Evolutionary conservation across 2,888 invertebrate species (phyloP).

Genomic region (Hirtodrosophila cameraria): DNA sequence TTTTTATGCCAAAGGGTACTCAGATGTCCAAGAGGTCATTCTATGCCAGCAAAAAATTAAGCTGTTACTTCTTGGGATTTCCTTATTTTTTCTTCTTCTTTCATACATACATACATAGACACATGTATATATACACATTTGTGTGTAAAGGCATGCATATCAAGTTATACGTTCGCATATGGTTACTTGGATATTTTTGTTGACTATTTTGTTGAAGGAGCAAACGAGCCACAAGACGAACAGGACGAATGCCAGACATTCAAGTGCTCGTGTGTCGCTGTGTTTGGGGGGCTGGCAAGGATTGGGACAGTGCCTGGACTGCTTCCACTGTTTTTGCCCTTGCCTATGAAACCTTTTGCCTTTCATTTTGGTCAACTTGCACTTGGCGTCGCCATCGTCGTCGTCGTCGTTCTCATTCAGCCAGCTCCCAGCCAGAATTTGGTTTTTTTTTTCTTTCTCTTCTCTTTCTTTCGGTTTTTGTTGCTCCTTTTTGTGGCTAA

Average conservation of each 20-base stretch:
- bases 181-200: constrained; percentile 15
- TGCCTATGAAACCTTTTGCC: constrained; percentile 70
- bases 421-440: constrained; percentile 32
- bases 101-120: constrained; percentile 1
- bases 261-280: too few relatives aligned
- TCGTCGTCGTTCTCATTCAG: constrained; percentile 25
- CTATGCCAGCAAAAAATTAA: constrained; percentile 47
- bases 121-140: constrained; percentile 35
- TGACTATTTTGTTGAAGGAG: constrained; percentile 19
- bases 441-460: constrained; percentile 24
- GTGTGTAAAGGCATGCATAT: constrained; percentile 30
- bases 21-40: constrained; percentile 34
- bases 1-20: constrained; percentile 14
- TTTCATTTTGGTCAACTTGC: constrained; percentile 78
- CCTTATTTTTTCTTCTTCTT: neutral
- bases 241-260: too few relatives aligned
- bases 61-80: constrained; percentile 38
- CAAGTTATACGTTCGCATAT: constrained; percentile 26
- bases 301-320: neutral
- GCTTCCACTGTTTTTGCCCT: constrained; percentile 56
- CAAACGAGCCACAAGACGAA: constrained; percentile 7
- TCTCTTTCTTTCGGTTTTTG: constrained; percentile 29
- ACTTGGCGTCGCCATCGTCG: constrained; percentile 57
- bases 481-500: constrained; percentile 72
- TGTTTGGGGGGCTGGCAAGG: neutral